Percentiles rank a stretch among this genome's conserved stretches.
Evolutionary conservation across 2,113 vertebrate genomes (phyloP).

Genomic region (Perca flavescens): DNA sequence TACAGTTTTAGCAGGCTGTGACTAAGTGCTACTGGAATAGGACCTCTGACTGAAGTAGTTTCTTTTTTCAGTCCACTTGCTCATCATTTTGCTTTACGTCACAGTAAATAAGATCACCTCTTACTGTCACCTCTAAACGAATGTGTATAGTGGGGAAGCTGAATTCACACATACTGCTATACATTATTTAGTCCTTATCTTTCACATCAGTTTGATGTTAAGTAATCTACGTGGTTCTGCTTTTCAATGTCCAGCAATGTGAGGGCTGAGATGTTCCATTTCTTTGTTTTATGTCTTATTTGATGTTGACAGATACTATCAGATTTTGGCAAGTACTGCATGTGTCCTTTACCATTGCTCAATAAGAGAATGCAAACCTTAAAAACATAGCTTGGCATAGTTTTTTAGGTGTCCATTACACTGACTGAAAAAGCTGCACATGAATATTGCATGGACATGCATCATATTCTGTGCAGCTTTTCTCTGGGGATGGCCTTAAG

Average conservation of each 20-base stretch:
- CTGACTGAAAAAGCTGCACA: slow-evolving; percentile 28
- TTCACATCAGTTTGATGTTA: neutral
- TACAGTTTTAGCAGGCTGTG: neutral
- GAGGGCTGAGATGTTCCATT: neutral
- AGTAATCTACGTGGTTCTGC: neutral
- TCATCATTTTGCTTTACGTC: neutral
- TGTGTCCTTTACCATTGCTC: neutral
- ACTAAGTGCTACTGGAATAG: slow-evolving; percentile 18
- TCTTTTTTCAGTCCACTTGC: slow-evolving; percentile 5
- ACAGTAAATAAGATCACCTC: neutral
- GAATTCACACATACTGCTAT: neutral
- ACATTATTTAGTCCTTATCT: neutral
- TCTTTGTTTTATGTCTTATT: neutral
- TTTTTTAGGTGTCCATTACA: slow-evolving; percentile 36
- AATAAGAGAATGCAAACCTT: neutral
- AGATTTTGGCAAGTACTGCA: neutral
- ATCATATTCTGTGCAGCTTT: slow-evolving; percentile 28
- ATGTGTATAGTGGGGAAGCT: neutral
- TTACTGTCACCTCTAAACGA: neutral
- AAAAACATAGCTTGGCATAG: slow-evolving; percentile 13
- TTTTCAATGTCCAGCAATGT: neutral
- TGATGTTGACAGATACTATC: neutral
- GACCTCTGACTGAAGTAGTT: neutral
- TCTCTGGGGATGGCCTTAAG: neutral
- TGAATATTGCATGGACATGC: slow-evolving; percentile 69